Evolutionary conservation across 2,888 invertebrate species (phyloP).

Genomic region (Clitarchus hookeri): DNA sequence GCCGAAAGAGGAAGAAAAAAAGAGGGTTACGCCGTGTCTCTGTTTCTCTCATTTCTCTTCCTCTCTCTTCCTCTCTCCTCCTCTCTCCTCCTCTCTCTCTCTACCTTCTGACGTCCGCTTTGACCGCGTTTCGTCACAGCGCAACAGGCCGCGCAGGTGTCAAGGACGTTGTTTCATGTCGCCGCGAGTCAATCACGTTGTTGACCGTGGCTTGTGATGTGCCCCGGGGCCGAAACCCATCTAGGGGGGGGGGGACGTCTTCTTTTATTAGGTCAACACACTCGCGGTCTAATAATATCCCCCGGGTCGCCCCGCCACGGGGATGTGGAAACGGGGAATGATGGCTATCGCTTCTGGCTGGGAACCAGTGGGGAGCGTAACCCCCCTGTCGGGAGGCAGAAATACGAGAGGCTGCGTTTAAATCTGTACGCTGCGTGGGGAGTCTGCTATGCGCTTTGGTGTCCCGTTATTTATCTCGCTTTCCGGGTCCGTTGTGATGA

Average conservation of each 20-base stretch:
- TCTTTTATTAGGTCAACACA: conserved; percentile 8
- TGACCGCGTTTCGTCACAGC: neutral
- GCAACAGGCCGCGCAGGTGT: neutral
- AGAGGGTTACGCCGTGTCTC: neutral
- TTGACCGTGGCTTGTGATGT: neutral
- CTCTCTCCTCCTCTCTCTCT: neutral
- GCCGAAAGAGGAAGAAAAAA: too few relatives aligned
- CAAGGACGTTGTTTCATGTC: neutral
- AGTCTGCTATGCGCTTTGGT: neutral
- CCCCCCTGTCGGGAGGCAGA: neutral
- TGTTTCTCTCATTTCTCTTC: neutral
- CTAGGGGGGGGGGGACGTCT: neutral
- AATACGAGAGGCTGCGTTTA: neutral
- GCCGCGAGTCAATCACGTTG: neutral
- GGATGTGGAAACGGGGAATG: neutral
- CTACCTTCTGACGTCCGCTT: neutral
- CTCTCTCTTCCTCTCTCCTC: too few relatives aligned
- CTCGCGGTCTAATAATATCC: neutral
- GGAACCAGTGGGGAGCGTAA: neutral
- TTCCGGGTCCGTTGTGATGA: too few relatives aligned
- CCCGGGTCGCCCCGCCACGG: neutral
- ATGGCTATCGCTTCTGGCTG: neutral
- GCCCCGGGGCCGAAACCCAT: neutral
- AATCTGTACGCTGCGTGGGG: neutral
- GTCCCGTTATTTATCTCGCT: neutral